These are phyloP conservation scores for Potamarius usumacintae DNA, from an alignment of 2,113 vertebrate genomes.

Conservation along the genomic window DNA sequence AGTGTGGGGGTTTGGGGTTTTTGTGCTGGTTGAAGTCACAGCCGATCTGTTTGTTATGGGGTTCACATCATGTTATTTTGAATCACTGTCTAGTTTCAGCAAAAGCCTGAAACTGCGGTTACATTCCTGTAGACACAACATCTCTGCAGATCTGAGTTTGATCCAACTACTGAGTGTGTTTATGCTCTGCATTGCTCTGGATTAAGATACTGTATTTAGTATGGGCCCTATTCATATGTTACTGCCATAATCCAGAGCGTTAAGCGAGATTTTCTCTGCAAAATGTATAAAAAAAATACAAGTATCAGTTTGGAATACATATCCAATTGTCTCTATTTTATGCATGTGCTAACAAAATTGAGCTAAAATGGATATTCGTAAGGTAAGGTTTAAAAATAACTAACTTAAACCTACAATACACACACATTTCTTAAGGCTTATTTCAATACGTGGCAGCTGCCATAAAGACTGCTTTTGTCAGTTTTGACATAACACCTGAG, in stretches of 20 bases:
- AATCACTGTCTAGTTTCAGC: conserved; percentile 33
- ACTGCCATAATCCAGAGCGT: not conserved
- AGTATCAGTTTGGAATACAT: not conserved
- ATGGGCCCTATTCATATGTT: not conserved
- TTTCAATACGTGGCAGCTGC: not conserved
- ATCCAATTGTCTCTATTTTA: not conserved
- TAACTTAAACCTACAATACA: not conserved
- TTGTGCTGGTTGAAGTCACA: conserved; percentile 36
- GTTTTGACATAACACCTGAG: not conserved
- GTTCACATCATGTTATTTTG: conserved; percentile 31
- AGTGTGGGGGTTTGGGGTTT: conserved; percentile 14
- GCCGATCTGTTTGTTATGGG: conserved; percentile 24
- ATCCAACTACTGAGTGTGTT: not conserved
- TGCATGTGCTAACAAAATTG: not conserved
- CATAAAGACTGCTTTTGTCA: not conserved
- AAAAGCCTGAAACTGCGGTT: conserved; percentile 39
- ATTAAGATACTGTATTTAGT: not conserved
- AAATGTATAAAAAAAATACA: not conserved
- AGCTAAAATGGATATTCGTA: not conserved
- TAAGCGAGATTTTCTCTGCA: not conserved
- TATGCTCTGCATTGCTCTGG: not conserved
- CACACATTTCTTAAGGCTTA: not conserved
- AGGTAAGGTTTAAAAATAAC: not conserved
- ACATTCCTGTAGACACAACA: conserved; percentile 1
- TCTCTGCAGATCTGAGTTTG: conserved; percentile 8